Evolutionary conservation across 2,113 vertebrate genomes (phyloP).

Genomic region (Gnathonemus longibarbis): DNA sequence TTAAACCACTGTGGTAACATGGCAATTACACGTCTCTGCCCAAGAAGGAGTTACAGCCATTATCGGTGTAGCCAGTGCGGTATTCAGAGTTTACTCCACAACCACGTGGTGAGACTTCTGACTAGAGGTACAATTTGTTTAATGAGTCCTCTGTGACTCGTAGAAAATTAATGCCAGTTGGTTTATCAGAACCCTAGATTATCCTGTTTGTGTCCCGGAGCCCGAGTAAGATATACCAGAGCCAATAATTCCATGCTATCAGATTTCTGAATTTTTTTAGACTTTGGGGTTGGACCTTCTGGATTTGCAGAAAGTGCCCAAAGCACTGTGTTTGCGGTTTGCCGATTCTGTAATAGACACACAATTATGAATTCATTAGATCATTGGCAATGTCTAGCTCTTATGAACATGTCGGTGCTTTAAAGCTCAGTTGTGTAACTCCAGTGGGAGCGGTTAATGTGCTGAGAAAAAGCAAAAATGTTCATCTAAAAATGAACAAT

Average conservation of each 20-base stretch:
- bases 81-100: conserved; percentile 2
- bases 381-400: neutral
- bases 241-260: neutral
- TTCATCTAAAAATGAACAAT: neutral
- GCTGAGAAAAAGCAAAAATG: neutral
- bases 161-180: neutral
- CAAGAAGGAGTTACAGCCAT: conserved; percentile 22
- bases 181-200: neutral
- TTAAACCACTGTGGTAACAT: conserved; percentile 33
- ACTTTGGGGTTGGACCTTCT: neutral
- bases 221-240: neutral
- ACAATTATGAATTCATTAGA: neutral
- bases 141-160: neutral
- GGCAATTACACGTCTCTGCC: neutral
- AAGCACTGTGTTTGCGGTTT: neutral
- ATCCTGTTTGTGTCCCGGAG: neutral
- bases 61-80: conserved; percentile 21
- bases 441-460: neutral
- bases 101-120: neutral
- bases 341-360: neutral
- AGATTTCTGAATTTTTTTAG: neutral
- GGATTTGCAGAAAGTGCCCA: neutral
- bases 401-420: neutral
- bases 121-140: conserved; percentile 11
- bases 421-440: neutral